Evolutionary conservation across 1,140 invertebrate species (phyloP).

Genomic region (Ceratina australensis): DNA sequence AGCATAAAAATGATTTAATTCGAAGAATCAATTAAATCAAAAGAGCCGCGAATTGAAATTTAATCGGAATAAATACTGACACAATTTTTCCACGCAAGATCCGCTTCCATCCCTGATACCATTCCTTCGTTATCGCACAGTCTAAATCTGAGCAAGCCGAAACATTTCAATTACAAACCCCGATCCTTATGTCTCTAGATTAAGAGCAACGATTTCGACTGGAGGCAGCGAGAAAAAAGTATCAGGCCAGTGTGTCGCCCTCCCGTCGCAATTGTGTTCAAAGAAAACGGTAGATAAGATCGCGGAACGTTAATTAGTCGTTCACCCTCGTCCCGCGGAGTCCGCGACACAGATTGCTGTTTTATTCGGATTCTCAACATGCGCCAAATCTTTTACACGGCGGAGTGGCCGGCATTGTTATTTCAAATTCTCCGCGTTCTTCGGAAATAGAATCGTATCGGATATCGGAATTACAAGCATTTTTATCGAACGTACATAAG

Average conservation of each 20-base stretch:
- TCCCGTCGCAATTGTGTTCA: neutral
- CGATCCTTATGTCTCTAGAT: neutral
- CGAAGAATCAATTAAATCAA: too few species aligned
- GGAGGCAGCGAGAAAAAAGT: neutral
- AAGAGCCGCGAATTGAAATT: too few species aligned
- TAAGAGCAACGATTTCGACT: neutral
- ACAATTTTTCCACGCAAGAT: neutral
- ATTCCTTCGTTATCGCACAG: neutral
- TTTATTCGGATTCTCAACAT: too few species aligned
- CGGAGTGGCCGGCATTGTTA: slow-evolving; percentile 14
- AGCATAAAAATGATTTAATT: too few species aligned
- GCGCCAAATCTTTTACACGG: slow-evolving; percentile 4
- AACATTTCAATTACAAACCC: slow-evolving; percentile 6
- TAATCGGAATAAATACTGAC: neutral
- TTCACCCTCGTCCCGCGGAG: neutral
- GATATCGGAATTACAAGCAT: slow-evolving; percentile 25
- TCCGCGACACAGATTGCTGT: too few species aligned
- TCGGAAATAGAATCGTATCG: slow-evolving; percentile 35
- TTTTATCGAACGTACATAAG: too few species aligned
- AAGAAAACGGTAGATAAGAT: neutral
- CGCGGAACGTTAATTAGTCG: neutral
- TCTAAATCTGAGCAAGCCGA: slow-evolving; percentile 8
- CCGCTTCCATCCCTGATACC: neutral
- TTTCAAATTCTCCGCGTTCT: slow-evolving; percentile 20
- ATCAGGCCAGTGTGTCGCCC: neutral